phyloP scores from a whole-genome alignment of 2,113 vertebrate genomes.

The Anseranas semipalmata region DNA sequence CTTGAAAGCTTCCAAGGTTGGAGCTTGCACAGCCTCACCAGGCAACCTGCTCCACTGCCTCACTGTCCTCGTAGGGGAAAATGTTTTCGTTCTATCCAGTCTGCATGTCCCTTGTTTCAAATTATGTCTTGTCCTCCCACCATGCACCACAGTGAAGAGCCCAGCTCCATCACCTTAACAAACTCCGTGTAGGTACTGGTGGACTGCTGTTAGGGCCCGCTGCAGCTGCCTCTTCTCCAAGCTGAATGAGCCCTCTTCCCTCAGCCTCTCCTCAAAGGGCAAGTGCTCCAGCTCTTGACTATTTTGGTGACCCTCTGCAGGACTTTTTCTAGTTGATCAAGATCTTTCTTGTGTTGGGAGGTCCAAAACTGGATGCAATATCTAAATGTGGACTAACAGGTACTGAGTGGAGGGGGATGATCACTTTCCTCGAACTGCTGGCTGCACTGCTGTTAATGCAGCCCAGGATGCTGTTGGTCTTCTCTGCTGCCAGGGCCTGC shows the following conservation, averaged over 20 bases:
- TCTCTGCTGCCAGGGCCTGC: not conserved
- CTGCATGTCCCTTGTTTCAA: not conserved
- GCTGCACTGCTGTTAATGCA: not conserved
- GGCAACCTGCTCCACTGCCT: not conserved
- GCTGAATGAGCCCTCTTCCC: not conserved
- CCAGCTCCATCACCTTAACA: not conserved
- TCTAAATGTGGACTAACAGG: not conserved
- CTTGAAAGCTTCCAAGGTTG: not conserved
- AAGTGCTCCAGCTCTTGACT: too few relatives aligned
- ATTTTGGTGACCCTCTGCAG: not conserved
- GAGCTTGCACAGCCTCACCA: not conserved
- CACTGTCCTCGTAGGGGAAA: not conserved
- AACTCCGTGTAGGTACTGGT: not conserved
- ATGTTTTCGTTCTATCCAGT: not conserved
- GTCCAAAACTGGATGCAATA: not conserved
- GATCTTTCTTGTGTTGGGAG: not conserved
- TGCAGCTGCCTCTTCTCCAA: not conserved
- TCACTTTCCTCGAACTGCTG: not conserved
- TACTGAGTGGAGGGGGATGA: not conserved
- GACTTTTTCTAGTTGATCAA: not conserved
- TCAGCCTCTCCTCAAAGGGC: not conserved
- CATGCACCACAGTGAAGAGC: not conserved
- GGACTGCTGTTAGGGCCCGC: not conserved
- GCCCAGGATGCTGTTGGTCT: not conserved
- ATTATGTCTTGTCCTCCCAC: not conserved